Evolutionary conservation across 2,113 vertebrate species (phyloP).

Genomic region (Vulpes ferrilata): DNA sequence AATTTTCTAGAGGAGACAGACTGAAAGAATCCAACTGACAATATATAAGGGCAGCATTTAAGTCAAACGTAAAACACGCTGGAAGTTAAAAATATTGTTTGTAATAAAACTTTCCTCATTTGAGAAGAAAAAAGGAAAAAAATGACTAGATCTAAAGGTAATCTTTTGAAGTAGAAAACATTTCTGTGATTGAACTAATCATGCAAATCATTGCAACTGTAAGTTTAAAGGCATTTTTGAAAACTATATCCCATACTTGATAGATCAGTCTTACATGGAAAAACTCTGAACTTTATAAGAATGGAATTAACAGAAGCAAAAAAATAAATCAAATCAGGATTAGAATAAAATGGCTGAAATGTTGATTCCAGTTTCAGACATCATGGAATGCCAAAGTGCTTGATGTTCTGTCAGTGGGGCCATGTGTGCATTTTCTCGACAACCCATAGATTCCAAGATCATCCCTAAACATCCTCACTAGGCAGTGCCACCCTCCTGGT

Average conservation of each 20-base stretch:
- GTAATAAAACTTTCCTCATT: neutral
- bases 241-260: neutral
- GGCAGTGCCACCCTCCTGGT: neutral
- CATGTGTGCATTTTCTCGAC: neutral
- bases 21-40: neutral
- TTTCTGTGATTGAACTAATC: neutral
- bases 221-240: neutral
- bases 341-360: neutral
- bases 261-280: neutral
- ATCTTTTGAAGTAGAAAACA: neutral
- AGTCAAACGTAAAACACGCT: neutral
- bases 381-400: fast-evolving
- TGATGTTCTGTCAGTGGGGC: neutral
- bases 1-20: neutral
- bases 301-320: neutral
- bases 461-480: neutral
- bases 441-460: neutral
- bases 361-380: fast-evolving
- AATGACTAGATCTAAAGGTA: neutral
- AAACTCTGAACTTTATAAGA: neutral
- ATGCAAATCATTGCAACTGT: neutral
- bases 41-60: neutral
- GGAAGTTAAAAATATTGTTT: neutral
- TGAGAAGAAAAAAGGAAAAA: neutral
- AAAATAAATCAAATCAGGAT: neutral